phyloP scores from a whole-genome alignment of 1,140 invertebrate species.

The Hycleus cichorii region DNA sequence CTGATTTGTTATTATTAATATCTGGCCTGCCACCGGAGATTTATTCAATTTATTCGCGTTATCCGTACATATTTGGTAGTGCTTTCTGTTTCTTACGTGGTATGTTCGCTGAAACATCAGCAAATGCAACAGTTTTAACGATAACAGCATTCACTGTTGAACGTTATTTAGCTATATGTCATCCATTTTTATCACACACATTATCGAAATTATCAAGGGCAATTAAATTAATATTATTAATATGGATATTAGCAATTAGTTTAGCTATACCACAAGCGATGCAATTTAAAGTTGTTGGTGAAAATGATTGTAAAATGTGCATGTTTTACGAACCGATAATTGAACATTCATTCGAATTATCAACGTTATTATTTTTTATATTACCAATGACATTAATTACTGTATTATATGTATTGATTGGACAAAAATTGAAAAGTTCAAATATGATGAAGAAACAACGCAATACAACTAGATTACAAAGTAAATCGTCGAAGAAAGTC shows the following conservation, averaged over 20 bases:
- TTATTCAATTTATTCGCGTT: slow-evolving; percentile 77
- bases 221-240: slow-evolving; percentile 61
- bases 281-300: slow-evolving; percentile 56
- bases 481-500: slow-evolving; percentile 47
- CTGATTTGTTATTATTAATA: slow-evolving; percentile 80
- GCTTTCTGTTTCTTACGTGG: slow-evolving; percentile 67
- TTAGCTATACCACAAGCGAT: slow-evolving; percentile 75
- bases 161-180: slow-evolving; percentile 76
- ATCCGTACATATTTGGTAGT: slow-evolving; percentile 74
- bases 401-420: slow-evolving; percentile 77
- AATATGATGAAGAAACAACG: slow-evolving; percentile 42
- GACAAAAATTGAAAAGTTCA: slow-evolving; percentile 60
- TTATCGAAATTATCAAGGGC: slow-evolving; percentile 74
- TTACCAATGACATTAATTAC: slow-evolving; percentile 80
- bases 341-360: slow-evolving; percentile 72
- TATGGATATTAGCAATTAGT: slow-evolving; percentile 63
- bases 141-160: slow-evolving; percentile 84
- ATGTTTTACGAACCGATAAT: slow-evolving; percentile 52
- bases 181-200: slow-evolving; percentile 72
- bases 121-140: slow-evolving; percentile 85
- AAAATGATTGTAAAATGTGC: slow-evolving; percentile 27
- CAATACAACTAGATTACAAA: slow-evolving; percentile 30
- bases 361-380: slow-evolving; percentile 78
- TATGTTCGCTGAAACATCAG: slow-evolving; percentile 73
- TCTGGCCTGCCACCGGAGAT: slow-evolving; percentile 78